Percentiles rank a stretch among this genome's conserved stretches.
phyloP scores from a whole-genome alignment of 1,140 invertebrate genomes.

The Leptestheria dahalacensis region DNA sequence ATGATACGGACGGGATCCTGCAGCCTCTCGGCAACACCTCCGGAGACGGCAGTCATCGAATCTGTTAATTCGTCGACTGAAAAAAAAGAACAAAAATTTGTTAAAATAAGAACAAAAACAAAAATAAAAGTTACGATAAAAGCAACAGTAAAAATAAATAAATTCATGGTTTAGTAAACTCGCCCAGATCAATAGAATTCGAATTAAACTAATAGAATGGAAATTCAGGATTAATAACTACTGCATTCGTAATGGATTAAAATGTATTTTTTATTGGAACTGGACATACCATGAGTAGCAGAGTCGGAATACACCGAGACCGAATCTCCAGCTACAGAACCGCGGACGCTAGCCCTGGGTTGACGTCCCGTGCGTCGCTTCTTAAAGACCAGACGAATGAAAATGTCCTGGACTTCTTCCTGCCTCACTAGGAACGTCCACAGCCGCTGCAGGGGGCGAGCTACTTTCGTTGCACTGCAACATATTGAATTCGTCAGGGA shows the following conservation, averaged over 20 bases:
- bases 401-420: slow-evolving; percentile 83
- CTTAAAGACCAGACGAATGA: slow-evolving; percentile 88
- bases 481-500: slow-evolving; percentile 1
- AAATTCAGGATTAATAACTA: too few species aligned
- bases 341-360: background rate
- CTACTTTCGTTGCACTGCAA: slow-evolving; percentile 2
- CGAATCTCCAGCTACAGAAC: slow-evolving; percentile 16
- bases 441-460: slow-evolving; percentile 47
- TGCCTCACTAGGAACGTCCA: slow-evolving; percentile 91
- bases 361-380: slow-evolving; percentile 36
- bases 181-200: too few species aligned
- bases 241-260: too few species aligned
- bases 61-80: slow-evolving; percentile 1
- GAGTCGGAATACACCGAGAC: slow-evolving; percentile 3
- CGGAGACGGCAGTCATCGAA: slow-evolving; percentile 2
- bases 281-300: background rate
- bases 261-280: background rate
- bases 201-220: too few species aligned
- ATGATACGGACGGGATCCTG: slow-evolving; percentile 83
- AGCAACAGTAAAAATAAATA: too few species aligned
- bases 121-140: too few species aligned
- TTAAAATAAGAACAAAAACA: too few species aligned
- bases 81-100: background rate
- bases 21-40: slow-evolving; percentile 22
- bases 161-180: too few species aligned